Percentiles rank a stretch among this genome's conserved stretches.
Evolutionary conservation across 2,888 invertebrate genomes (phyloP).

Genomic region (Andricus curvator): DNA sequence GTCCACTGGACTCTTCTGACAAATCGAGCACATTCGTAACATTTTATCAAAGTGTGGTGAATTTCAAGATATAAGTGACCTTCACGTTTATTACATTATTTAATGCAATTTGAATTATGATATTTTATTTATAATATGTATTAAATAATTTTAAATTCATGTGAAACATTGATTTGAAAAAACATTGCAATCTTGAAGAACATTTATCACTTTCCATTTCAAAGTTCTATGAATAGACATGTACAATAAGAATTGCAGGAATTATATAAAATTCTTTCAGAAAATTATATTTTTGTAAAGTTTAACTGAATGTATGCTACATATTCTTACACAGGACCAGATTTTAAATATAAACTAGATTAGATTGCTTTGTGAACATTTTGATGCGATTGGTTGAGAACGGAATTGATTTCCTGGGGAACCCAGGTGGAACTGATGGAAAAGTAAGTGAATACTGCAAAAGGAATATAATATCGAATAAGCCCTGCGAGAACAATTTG

Average conservation of each 20-base stretch:
- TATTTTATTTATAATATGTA: too few relatives aligned
- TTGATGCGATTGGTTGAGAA: not conserved
- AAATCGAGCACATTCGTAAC: not conserved
- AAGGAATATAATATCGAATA: not conserved
- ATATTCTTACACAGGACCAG: not conserved
- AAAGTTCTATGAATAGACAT: too few relatives aligned
- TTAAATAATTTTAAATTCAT: too few relatives aligned
- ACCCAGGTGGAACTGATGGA: not conserved
- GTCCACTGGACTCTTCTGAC: not conserved
- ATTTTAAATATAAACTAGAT: not conserved
- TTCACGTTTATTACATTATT: not conserved
- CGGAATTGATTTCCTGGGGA: not conserved
- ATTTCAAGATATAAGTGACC: not conserved
- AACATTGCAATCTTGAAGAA: too few relatives aligned
- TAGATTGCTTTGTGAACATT: not conserved
- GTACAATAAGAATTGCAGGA: too few relatives aligned
- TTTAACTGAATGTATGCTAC: not conserved
- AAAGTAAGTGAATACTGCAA: not conserved
- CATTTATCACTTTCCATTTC: too few relatives aligned
- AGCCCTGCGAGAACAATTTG: not conserved
- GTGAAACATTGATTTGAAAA: too few relatives aligned
- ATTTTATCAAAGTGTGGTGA: not conserved
- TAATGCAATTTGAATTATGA: not conserved
- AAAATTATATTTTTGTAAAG: not conserved
- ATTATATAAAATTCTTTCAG: too few relatives aligned